Percentiles rank a stretch among this genome's conserved stretches.
These are phyloP conservation scores for Helicolenus hilgendorfi DNA, from an alignment of 2,797 vertebrate species.

Conservation along the genomic window DNA sequence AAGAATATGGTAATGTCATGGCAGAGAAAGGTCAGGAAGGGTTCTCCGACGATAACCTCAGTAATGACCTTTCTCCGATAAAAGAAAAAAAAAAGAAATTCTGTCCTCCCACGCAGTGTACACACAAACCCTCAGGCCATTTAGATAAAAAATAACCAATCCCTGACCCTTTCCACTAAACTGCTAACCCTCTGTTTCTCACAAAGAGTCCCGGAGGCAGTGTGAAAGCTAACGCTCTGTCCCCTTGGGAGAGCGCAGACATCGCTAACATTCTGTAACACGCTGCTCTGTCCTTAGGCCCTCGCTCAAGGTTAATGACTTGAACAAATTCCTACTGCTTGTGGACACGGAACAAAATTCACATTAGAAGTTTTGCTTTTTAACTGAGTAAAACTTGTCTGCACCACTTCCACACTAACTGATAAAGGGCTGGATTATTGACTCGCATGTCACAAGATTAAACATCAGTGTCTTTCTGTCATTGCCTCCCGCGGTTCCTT, in stretches of 20 bases:
- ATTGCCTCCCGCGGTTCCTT: constrained; percentile 16
- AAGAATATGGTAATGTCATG: constrained; percentile 28
- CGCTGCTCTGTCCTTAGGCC: constrained; percentile 60
- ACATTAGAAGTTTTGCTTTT: neutral
- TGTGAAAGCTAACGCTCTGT: constrained; percentile 44
- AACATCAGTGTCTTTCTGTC: constrained; percentile 3
- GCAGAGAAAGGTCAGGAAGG: constrained; percentile 12
- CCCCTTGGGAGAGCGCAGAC: constrained; percentile 29
- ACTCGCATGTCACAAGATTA: neutral
- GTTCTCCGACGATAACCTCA: constrained; percentile 26
- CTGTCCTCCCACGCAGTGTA: neutral
- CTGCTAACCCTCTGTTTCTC: constrained; percentile 46
- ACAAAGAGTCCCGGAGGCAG: constrained; percentile 47
- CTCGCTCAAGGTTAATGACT: constrained; percentile 75
- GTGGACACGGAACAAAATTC: neutral
- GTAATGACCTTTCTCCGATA: constrained; percentile 29
- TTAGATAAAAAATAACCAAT: constrained; percentile 45
- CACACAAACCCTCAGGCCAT: constrained; percentile 22
- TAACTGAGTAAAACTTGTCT: neutral
- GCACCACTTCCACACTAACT: neutral
- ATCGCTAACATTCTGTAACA: constrained; percentile 54
- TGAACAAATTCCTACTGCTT: constrained; percentile 34
- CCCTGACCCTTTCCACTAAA: constrained; percentile 54
- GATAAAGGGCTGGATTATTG: neutral
- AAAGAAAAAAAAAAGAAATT: constrained; percentile 13